Base-by-base conservation (phyloP, 2,888 invertebrate genomes). In the Anthophora plumipes region DNA sequence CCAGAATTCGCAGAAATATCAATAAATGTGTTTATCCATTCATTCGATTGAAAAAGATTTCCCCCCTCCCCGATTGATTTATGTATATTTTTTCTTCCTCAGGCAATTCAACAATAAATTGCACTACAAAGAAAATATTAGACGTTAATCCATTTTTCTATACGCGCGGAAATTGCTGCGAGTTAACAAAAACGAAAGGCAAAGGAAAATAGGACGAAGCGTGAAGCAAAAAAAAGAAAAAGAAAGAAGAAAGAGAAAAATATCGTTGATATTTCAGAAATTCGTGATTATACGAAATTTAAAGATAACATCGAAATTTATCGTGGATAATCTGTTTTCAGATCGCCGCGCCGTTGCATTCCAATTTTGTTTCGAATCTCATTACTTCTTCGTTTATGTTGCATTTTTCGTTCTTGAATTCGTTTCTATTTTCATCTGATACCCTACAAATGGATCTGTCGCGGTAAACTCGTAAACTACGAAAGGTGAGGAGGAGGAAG, bases 391-490 rank as follows among this genome's bases (percentile, higher is more conserved):
- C 14, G 39, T 41, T 60, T 60, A 20, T 31, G 31, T 31, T 31
- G 31, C 31, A 31, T 31, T 31, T 31, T 31, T 31, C 22, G 4
- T 60, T 20, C 39, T 59, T 12, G 22, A 60, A 41, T 60, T 41
- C 14, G 14, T 41, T n/a, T 60, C 14, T 41, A 14, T 41, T 60
- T 60, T 41, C 41, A 60, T 60, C 41, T 8, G 22, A 60, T 20
- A 41, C 5, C 14, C 20, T 14, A 60, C 41, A 41, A 60, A 41
- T 60, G 41, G 20, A 41, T 60, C 41, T 41, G 60, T 41, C 60
- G 41, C 60, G n/a, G 20, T 60, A 41, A n/a, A 41, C 14, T 60
- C 22, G 41, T 41, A 60, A 60, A 41, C 60, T 9, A 39, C 14
- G 20, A 41, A 17, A 6, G 5, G n/a, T n/a, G n/a, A n/a, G n/a